phyloP scores from a whole-genome alignment of 1,140 invertebrate species.

The Marisa cornuarietis region DNA sequence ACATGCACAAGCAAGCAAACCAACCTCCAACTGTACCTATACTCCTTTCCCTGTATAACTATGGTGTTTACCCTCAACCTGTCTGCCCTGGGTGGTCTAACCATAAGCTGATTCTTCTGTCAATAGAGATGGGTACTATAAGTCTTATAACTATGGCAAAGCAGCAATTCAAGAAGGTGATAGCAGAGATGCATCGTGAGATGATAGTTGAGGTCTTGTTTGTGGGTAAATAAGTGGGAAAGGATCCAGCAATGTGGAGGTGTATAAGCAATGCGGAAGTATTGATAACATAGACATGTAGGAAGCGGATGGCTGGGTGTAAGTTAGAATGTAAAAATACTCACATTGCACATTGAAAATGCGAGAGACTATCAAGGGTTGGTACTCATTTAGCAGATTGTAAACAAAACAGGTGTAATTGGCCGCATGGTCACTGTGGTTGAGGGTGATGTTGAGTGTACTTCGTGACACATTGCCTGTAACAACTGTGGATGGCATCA shows the following conservation, averaged over 20 bases:
- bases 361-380: constrained; percentile 23
- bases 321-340: constrained; percentile 8
- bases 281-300: too few species aligned
- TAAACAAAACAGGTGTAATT: constrained; percentile 40
- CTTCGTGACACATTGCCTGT: constrained; percentile 13
- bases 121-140: too few species aligned
- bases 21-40: too few species aligned
- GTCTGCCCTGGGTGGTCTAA: too few species aligned
- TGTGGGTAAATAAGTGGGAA: background rate
- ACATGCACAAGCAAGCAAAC: too few species aligned
- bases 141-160: too few species aligned
- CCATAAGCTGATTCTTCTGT: too few species aligned
- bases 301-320: background rate
- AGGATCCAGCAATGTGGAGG: too few species aligned
- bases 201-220: background rate
- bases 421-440: constrained; percentile 39
- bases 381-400: constrained; percentile 36
- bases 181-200: background rate
- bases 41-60: too few species aligned
- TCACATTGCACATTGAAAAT: constrained; percentile 41
- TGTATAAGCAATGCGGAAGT: too few species aligned
- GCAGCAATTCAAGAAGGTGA: background rate
- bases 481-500: background rate
- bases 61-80: too few species aligned
- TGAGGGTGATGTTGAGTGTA: constrained; percentile 31